These are phyloP conservation scores for Mus spicilegus DNA, from an alignment of 2,113 vertebrate species.

Conservation along the genomic window DNA sequence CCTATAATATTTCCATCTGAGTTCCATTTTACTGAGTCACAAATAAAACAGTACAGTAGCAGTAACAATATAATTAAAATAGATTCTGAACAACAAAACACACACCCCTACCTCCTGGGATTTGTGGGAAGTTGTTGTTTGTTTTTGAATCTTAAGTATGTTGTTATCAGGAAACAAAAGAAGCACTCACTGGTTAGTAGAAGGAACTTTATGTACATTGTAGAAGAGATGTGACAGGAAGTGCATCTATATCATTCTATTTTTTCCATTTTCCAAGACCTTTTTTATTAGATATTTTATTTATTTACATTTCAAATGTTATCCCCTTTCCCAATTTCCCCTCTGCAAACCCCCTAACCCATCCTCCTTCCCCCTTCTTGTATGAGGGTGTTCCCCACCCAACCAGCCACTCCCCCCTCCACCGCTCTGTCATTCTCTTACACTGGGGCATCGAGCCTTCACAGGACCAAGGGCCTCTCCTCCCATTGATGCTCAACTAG, in stretches of 20 bases:
- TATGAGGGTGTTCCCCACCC: too few relatives aligned
- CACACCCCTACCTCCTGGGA: background rate
- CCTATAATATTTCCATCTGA: background rate
- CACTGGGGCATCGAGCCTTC: too few relatives aligned
- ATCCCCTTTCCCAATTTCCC: too few relatives aligned
- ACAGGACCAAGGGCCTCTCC: too few relatives aligned
- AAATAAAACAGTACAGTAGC: slow-evolving; percentile 11
- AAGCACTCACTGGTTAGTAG: background rate
- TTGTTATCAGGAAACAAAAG: background rate
- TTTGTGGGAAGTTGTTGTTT: background rate
- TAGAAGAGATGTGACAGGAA: background rate
- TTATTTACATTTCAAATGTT: too few relatives aligned
- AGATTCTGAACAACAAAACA: background rate
- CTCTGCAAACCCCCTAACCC: too few relatives aligned
- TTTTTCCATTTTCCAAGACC: background rate
- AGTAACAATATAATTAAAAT: slow-evolving; percentile 25
- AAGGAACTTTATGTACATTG: slow-evolving; percentile 1
- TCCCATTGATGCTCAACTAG: too few relatives aligned
- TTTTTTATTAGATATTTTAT: too few relatives aligned
- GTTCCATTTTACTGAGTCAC: background rate
- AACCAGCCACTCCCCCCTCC: too few relatives aligned
- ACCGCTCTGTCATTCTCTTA: too few relatives aligned
- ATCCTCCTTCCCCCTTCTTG: too few relatives aligned
- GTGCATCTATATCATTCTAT: background rate
- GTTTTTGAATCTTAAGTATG: background rate